phyloP scores from a whole-genome alignment of 2,113 vertebrate genomes.

The Sisor rabdophorus region DNA sequence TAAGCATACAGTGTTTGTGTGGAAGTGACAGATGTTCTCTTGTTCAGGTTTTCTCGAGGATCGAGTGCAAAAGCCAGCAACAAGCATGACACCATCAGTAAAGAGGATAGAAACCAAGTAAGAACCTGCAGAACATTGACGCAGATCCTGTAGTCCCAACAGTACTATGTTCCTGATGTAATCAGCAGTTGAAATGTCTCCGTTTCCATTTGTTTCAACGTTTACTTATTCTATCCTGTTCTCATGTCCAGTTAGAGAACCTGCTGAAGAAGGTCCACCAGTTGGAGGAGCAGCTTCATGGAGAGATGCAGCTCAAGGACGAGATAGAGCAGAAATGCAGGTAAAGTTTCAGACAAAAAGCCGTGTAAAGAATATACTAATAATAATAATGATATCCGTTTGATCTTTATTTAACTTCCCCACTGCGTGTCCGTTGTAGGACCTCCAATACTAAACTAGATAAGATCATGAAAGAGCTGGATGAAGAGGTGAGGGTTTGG shows the following conservation, averaged over 20 bases:
- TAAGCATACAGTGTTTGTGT: neutral
- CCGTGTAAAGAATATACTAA: neutral
- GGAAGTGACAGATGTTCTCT: constrained; percentile 19
- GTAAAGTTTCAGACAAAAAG: constrained; percentile 56
- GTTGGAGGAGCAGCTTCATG: constrained; percentile 92
- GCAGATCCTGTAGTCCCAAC: neutral
- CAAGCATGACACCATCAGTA: constrained; percentile 78
- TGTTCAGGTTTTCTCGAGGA: constrained; percentile 57
- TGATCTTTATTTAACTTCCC: neutral
- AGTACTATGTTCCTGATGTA: neutral
- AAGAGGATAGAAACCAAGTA: constrained; percentile 90
- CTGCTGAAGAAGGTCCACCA: constrained; percentile 93
- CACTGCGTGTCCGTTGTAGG: constrained; percentile 62
- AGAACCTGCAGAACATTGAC: constrained; percentile 49
- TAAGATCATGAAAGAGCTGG: constrained; percentile 95
- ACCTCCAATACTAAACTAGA: constrained; percentile 89
- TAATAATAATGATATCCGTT: too few relatives aligned
- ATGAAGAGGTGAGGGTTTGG: constrained; percentile 83
- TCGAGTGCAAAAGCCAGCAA: constrained; percentile 78
- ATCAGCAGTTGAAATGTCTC: neutral
- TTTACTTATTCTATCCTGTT: constrained; percentile 6
- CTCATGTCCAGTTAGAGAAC: constrained; percentile 80
- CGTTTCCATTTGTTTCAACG: neutral
- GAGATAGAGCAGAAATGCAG: constrained; percentile 98
- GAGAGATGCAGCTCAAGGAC: constrained; percentile 96